Base-by-base conservation (phyloP, 2,797 vertebrate genomes). In the Pseudomugil gertrudae region DNA sequence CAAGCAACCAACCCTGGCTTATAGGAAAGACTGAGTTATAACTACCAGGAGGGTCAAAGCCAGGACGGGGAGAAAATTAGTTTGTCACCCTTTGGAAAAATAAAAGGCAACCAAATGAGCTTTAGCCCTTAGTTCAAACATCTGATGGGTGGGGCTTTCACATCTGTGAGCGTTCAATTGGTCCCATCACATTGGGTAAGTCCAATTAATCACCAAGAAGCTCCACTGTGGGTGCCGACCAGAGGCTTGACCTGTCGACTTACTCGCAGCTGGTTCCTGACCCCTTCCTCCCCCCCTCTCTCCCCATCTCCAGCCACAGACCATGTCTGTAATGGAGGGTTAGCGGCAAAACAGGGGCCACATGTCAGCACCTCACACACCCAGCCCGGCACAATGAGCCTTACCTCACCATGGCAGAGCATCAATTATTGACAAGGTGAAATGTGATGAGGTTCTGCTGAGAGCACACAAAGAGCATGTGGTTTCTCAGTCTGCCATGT, bases 371-470 rank as follows among this genome's bases (percentile, higher is more conserved):
- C 78, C 76, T 62, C 55, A 43, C 71, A 38, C 50, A 53, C 56
- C 33, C 30, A 53, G 68, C 24, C 76, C 51, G 57, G 77, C 88
- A 76, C 83, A 84, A 82, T 74, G 69, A 79, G 82, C 70, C 77
- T 84, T 76, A 80, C 85, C 87, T 85, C 87, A 84, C 84, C 76
- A 29, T 53, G 35, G 57, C 87, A 90, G 66, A 82, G 81, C 80
- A 90, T 91, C 84, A 91, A 92, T 90, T 86, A 91, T 89, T 90
- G 84, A 91, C 72, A 57, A 86, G 80, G 78, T 88, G 89, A 89
- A 91, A 91, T 86, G 76, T 64, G 88, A 91, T 77, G 88, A 88
- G 87, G 66, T 81, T 86, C 60, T 79, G 36, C 65, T 64, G 71
- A 15, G 63, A 81, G 78, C 84, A 78, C 76, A 91, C 86, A 90